Conservation (phyloP, 2,888 invertebrate genomes). For the Lasius platythorax region DNA sequence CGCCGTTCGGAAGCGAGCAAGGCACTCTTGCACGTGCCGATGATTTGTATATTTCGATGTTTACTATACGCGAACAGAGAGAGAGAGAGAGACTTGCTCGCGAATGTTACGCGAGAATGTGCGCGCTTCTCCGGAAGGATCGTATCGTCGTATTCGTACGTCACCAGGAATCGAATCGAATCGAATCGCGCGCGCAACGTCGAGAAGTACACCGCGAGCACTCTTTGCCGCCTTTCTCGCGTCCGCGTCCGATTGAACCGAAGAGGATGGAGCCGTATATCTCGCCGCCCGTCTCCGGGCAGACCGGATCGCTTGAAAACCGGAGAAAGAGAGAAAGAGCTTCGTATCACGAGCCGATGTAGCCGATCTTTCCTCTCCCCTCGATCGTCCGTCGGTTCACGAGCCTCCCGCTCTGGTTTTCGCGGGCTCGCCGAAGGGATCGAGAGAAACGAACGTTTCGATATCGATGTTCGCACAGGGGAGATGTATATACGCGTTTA, state of each 20-base stretch:
- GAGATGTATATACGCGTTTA: not conserved
- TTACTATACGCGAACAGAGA: not conserved
- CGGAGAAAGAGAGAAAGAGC: not conserved
- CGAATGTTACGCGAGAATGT: not conserved
- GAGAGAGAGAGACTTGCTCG: not conserved
- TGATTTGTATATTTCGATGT: not conserved
- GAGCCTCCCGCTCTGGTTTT: constrained; percentile 42
- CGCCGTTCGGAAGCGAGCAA: not conserved
- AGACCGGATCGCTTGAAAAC: constrained; percentile 29
- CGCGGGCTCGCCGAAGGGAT: constrained; percentile 25
- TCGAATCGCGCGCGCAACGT: not conserved
- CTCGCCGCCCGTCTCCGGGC: constrained; percentile 66
- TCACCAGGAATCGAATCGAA: constrained; percentile 14
- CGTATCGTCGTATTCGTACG: constrained; percentile 1
- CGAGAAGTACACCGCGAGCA: not conserved
- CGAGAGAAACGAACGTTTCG: not conserved
- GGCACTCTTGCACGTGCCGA: constrained; percentile 24
- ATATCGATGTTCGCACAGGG: not conserved
- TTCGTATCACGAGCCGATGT: not conserved
- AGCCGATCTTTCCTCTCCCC: not conserved
- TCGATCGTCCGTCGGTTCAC: constrained; percentile 21
- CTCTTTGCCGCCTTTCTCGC: constrained; percentile 7
- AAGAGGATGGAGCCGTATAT: not conserved
- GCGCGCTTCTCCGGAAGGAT: not conserved
- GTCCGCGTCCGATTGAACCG: not conserved